These are phyloP conservation scores for Clarias magur DNA, from an alignment of 2,113 vertebrate genomes.

Conservation along the genomic window DNA sequence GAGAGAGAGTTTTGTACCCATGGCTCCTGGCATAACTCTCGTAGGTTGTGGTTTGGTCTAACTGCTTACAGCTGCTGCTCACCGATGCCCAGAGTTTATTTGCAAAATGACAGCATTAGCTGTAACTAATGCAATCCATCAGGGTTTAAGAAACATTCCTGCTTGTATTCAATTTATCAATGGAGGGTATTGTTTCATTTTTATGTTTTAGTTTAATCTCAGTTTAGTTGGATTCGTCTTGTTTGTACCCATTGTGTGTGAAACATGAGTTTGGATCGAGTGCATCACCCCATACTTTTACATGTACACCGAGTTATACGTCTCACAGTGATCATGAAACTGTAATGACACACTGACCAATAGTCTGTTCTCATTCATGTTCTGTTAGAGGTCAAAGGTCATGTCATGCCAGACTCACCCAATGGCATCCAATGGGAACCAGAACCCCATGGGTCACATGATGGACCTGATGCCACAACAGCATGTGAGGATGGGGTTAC, in stretches of 20 bases:
- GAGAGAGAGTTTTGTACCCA: not conserved
- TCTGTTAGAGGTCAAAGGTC: conserved; percentile 85
- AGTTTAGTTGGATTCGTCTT: too few relatives aligned
- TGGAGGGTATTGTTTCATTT: not conserved
- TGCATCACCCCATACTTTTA: not conserved
- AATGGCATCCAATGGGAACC: conserved; percentile 81
- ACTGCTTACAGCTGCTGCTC: not conserved
- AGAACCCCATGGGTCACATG: conserved; percentile 89
- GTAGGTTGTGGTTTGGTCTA: not conserved
- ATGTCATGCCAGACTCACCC: conserved; percentile 74
- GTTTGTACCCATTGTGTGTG: too few relatives aligned
- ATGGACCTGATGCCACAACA: conserved; percentile 95
- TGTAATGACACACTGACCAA: not conserved
- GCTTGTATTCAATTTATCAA: not conserved
- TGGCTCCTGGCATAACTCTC: not conserved
- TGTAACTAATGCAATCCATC: not conserved
- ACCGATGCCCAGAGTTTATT: not conserved
- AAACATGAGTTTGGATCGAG: not conserved
- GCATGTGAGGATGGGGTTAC: conserved; percentile 81
- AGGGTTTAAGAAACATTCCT: not conserved
- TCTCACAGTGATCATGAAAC: not conserved
- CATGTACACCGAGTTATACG: not conserved
- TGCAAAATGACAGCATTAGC: not conserved
- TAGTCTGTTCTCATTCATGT: not conserved
- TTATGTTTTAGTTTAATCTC: too few relatives aligned